Conservation (phyloP, 2,113 vertebrate genomes). For the Eudorcas thomsonii region DNA sequence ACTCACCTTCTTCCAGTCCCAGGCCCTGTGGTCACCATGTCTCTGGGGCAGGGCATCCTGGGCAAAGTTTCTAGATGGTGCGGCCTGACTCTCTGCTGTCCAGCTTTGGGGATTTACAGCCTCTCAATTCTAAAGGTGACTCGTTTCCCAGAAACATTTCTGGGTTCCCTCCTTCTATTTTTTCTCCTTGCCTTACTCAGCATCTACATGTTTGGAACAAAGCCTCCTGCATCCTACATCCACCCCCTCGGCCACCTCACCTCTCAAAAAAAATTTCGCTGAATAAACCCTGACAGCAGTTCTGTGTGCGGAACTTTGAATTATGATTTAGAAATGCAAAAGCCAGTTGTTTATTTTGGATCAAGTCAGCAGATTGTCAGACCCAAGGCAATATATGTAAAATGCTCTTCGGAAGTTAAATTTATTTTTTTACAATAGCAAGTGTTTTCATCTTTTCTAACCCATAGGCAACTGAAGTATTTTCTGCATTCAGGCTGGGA, state of each 20-base stretch:
- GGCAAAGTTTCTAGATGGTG: background rate
- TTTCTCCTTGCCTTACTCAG: background rate
- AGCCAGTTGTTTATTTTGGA: slow-evolving; percentile 49
- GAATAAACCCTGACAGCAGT: slow-evolving; percentile 15
- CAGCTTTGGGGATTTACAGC: background rate
- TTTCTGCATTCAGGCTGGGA: slow-evolving; percentile 6
- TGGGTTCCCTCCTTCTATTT: background rate
- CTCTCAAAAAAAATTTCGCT: background rate
- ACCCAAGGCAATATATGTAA: slow-evolving; percentile 14
- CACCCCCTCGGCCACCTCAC: accelerated
- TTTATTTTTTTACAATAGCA: slow-evolving; percentile 53
- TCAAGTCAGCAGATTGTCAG: slow-evolving; percentile 46
- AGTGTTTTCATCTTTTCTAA: slow-evolving; percentile 54
- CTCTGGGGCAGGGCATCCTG: background rate
- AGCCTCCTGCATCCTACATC: background rate
- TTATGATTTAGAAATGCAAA: slow-evolving; percentile 56
- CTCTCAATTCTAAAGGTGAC: background rate
- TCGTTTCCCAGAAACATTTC: slow-evolving; percentile 13
- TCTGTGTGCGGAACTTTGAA: slow-evolving; percentile 13
- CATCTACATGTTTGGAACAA: background rate
- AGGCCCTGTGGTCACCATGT: no score
- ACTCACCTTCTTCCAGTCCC: background rate
- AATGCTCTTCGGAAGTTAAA: slow-evolving; percentile 51
- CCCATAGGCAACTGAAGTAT: slow-evolving; percentile 9
- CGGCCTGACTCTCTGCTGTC: background rate